Evolutionary conservation across 2,797 vertebrate genomes (phyloP), one percentile per base, ranked within the genome.

Genomic region (Notoglanidium macrostoma): DNA sequence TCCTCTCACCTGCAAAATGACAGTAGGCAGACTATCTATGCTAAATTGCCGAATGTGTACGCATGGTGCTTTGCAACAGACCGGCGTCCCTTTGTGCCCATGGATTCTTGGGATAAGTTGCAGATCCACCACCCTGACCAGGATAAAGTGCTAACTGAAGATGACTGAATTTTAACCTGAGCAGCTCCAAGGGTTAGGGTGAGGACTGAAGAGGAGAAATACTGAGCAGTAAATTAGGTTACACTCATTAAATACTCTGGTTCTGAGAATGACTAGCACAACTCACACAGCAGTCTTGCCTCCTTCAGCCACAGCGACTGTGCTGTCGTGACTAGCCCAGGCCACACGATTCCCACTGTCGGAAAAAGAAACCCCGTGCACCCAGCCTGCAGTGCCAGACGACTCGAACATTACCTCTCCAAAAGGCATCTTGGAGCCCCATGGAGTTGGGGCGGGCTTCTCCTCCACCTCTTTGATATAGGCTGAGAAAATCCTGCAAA

Each of bases 381-480:
- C 98, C 98, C 98, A 99, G 87, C 98, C 98, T 0, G 98, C 97
- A 32, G 97, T 97, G 73, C 97, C 98, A 46, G 86, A 86, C 26
- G 91, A 92, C 68, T 92, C 91, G 29, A 92, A 92, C 96, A 99
- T 96, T 90, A 99, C 96, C 90, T 98, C 98, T 80, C 98, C 98
- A 91, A 99, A 99, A 46, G 98, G 98, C 98, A 99, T 99, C 94
- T 99, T 99, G 92, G 97, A 98, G 92, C 98, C 98, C 98, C 98
- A 99, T 7, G 98, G 96, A 0, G 98, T 99, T 85, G 98, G 97
- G 90, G 97, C 97, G 84, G 98, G 98, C 89, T 99, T 99, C 92
- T 99, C 98, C 92, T 99, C 98, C 90, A 99, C 98, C 92, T 99
- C 98, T 91, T 99, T 99, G 91, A 99, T 99, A 95, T 99, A 99